A percentile compares a stretch with the other conserved stretches of the same genome.
Evolutionary conservation across 53 echinoderm and acorn worm species (phyloP).

Genomic region (Stichopus horrens): DNA sequence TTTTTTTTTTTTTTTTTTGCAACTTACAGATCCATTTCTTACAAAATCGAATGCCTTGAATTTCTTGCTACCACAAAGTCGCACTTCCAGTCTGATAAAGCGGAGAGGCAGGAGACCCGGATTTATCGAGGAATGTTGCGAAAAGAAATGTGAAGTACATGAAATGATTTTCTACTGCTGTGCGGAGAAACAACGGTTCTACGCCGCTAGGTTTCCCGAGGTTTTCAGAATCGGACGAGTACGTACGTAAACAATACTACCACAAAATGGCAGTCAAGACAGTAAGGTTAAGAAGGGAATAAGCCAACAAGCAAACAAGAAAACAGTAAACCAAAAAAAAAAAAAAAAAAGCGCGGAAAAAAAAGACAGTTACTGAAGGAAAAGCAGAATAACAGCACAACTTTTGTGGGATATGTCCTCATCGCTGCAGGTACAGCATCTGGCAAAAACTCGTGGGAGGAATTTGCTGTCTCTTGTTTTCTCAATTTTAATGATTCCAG

Average conservation of each 20-base stretch:
- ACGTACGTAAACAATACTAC: not conserved
- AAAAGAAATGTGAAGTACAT: not conserved
- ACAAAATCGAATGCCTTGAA: constrained; percentile 41
- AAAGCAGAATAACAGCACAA: too few species aligned
- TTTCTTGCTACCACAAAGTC: constrained; percentile 15
- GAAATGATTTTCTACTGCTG: constrained; percentile 36
- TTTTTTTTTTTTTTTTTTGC: not conserved
- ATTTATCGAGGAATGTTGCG: constrained; percentile 18
- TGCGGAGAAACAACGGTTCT: not conserved
- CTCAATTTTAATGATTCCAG: not conserved
- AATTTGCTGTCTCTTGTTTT: not conserved
- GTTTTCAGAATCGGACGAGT: not conserved
- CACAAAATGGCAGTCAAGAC: not conserved
- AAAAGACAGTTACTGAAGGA: too few species aligned
- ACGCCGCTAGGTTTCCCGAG: not conserved
- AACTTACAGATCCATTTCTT: constrained; percentile 1
- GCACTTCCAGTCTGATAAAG: constrained; percentile 9
- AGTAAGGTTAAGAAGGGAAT: not conserved
- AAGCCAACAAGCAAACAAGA: not conserved
- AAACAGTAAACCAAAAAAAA: not conserved
- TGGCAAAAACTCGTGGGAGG: not conserved
- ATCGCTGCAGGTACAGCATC: constrained; percentile 9
- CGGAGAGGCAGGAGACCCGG: not conserved
- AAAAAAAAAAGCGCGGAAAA: not conserved
- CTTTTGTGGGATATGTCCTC: not conserved